Percentiles rank a stretch among this genome's conserved stretches.
Evolutionary conservation across 2,888 invertebrate species (phyloP).

Genomic region (Monopis laevigella): DNA sequence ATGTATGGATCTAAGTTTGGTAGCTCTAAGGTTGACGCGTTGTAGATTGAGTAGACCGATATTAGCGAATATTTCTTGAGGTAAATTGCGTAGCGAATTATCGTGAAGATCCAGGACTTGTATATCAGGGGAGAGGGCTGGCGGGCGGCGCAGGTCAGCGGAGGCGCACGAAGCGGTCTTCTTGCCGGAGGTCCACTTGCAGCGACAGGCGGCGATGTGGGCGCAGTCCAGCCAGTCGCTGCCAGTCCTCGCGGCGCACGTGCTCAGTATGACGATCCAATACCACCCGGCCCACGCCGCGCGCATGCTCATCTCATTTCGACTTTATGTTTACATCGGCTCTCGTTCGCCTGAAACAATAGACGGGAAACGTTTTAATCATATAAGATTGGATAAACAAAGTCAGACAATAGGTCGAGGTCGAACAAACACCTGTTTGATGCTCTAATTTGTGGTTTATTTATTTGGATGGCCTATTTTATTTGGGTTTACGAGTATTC

Average conservation of each 20-base stretch:
- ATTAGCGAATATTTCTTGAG: constrained; percentile 80
- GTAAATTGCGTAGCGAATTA: constrained; percentile 79
- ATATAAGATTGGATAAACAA: constrained; percentile 37
- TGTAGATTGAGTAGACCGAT: constrained; percentile 86
- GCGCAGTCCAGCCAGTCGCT: constrained; percentile 91
- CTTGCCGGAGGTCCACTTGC: constrained; percentile 93
- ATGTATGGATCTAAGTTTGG: constrained; percentile 79
- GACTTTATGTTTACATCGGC: constrained; percentile 58
- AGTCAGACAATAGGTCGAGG: constrained; percentile 26
- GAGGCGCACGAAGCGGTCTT: constrained; percentile 88
- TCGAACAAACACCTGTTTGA: constrained; percentile 32
- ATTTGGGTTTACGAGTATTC: constrained; percentile 21
- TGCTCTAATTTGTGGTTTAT: constrained; percentile 31
- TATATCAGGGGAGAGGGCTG: constrained; percentile 66
- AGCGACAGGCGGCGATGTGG: constrained; percentile 82
- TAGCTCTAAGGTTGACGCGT: constrained; percentile 80
- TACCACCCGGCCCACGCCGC: constrained; percentile 65
- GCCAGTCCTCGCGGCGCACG: constrained; percentile 58
- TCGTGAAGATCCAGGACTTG: constrained; percentile 83
- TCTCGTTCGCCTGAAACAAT: constrained; percentile 57
- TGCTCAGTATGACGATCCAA: constrained; percentile 61
- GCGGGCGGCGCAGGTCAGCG: constrained; percentile 81
- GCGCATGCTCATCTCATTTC: constrained; percentile 67
- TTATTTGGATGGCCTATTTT: constrained; percentile 24
- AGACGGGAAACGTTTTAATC: constrained; percentile 33